These are phyloP conservation scores for Istiophorus platypterus DNA, from an alignment of 2,113 vertebrate genomes.

Conservation along the genomic window DNA sequence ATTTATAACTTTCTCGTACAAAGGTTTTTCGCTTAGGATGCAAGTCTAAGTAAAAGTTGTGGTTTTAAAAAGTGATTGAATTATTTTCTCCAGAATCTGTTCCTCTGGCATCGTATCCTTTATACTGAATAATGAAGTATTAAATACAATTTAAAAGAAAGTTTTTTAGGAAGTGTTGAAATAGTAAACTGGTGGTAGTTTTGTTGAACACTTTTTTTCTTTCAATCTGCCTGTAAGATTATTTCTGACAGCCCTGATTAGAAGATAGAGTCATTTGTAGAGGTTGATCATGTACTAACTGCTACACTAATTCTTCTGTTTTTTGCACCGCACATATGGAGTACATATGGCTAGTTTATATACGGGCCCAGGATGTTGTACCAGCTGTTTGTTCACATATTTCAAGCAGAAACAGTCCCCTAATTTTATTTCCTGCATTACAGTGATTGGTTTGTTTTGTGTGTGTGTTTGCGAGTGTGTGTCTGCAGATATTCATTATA, in stretches of 20 bases:
- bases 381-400: conserved; percentile 43
- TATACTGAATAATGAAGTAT: background rate
- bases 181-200: background rate
- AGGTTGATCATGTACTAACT: too few species aligned
- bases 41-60: conserved; percentile 6
- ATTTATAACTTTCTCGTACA: conserved; percentile 49
- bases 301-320: background rate
- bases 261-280: too few species aligned
- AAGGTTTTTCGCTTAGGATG: conserved; percentile 18
- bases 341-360: conserved; percentile 43
- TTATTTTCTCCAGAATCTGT: background rate
- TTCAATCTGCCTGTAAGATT: conserved; percentile 44
- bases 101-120: background rate
- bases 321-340: background rate
- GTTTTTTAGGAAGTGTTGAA: background rate
- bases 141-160: conserved; percentile 1
- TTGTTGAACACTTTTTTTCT: background rate
- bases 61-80: background rate
- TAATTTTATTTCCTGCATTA: conserved; percentile 16
- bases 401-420: conserved; percentile 10
- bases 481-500: conserved; percentile 15
- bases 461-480: background rate
- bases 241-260: conserved; percentile 52
- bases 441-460: background rate
- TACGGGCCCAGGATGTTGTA: conserved; percentile 16